Conservation (phyloP, 2,888 invertebrate genomes). For the Lysandra bellargus region DNA sequence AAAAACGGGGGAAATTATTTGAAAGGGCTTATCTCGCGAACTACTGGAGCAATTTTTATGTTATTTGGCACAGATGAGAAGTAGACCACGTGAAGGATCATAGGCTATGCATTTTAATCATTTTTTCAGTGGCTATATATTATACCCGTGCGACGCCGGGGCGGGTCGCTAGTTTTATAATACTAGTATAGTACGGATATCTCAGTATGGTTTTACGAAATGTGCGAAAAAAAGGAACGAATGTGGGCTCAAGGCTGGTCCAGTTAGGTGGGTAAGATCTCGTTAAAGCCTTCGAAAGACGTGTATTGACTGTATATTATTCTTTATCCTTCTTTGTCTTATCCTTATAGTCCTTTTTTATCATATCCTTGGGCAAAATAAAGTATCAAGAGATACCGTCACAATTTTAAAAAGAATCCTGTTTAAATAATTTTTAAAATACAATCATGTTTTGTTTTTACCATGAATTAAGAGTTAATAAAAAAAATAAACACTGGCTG, state of each 20-base stretch:
- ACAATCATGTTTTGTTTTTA: neutral
- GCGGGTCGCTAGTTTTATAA: too few relatives aligned
- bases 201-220: neutral
- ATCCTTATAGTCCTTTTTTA: neutral
- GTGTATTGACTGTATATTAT: neutral
- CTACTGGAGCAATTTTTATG: too few relatives aligned
- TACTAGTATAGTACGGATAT: neutral
- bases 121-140: too few relatives aligned
- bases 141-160: too few relatives aligned
- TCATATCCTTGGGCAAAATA: neutral
- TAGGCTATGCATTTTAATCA: too few relatives aligned
- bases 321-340: neutral
- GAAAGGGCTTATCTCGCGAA: too few relatives aligned
- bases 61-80: too few relatives aligned
- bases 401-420: neutral
- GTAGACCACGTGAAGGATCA: too few relatives aligned
- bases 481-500: neutral
- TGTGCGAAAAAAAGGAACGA: neutral
- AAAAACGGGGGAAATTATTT: too few relatives aligned
- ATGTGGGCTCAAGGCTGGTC: conserved; percentile 3
- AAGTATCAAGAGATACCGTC: neutral
- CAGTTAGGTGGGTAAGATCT: neutral
- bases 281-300: neutral
- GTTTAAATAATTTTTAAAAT: neutral
- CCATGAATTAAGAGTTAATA: neutral